Base-by-base conservation (phyloP, 30 jellyfish, hydroid and myxozoan genomes). In the Clytia hemisphaerica region DNA sequence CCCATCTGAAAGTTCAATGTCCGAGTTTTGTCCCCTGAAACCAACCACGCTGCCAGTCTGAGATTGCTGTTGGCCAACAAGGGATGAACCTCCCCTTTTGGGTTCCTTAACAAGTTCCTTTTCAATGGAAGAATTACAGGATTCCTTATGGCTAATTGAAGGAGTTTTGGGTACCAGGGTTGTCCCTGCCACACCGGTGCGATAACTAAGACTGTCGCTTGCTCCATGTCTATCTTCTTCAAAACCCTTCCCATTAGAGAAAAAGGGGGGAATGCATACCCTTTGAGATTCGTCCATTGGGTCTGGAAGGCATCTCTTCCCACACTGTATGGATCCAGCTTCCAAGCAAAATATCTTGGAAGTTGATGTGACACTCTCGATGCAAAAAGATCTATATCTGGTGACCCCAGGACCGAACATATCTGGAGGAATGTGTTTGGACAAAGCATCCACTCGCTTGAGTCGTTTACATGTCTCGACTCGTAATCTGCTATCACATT, bases 201-300 rank as follows among this genome's bases (percentile, higher is more conserved):
- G 4, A 68, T 46, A 18, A 27, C 21, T n/a, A 44, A 44, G 40
- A 48, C 47, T 44, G 26, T 40, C 15, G 75, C 67, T 30, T 34
- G 30, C n/a, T 61, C 47, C 14, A 26, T 12, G 29, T 28, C 51
- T 18, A 61, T 58, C 80, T 68, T 68, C 29, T 68, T 45, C 33
- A 68, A 31, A 10, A 33, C 64, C 71, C 47, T 54, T 30, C 80
- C 80, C 47, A 26, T 68, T 27, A 68, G 80, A 29, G 66, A 37
- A 49, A 68, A 68, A 32, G 80, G 80, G 4, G 74, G 80, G 74
- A 68, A 68, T 44, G 80, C 80, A 68, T 68, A 68, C 29, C 51
- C 72, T 32, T 32, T 32, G 46, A 55, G 28, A 6, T 26, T 42
- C 30, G 67, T 47, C 80, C 80, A 68, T 25, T 68, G 45, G 21